Conservation (phyloP, 1,140 invertebrate species). For the Drosophila kikkawai region DNA sequence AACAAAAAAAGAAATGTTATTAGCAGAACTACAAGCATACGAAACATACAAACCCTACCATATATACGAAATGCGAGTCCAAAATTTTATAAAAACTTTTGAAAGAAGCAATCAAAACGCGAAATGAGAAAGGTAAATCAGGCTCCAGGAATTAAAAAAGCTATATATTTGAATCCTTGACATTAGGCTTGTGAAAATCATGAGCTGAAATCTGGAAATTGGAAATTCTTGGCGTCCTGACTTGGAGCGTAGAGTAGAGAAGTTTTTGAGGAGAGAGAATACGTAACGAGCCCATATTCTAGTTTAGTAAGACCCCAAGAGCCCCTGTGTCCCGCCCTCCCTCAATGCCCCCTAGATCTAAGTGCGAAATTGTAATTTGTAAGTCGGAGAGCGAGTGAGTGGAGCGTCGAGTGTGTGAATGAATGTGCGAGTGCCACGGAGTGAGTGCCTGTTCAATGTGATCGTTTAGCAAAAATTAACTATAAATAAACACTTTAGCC, state of each 20-base stretch:
- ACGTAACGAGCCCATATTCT: conserved; percentile 60
- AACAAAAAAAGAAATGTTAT: conserved; percentile 46
- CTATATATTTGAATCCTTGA: too few species aligned
- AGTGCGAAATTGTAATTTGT: conserved; percentile 76
- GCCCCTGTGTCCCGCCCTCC: neutral
- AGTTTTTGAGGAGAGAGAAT: conserved; percentile 47
- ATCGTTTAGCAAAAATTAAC: conserved; percentile 83
- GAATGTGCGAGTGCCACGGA: conserved; percentile 32
- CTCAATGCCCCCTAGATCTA: conserved; percentile 44
- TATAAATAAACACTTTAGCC: conserved; percentile 75
- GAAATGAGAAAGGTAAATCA: conserved; percentile 30
- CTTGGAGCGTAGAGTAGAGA: conserved; percentile 24
- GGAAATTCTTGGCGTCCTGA: neutral
- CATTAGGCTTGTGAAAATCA: neutral
- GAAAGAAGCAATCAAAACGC: conserved; percentile 73
- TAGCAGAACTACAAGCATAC: conserved; percentile 61
- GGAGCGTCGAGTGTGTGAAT: neutral
- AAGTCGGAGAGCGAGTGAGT: conserved; percentile 46
- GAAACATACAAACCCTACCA: conserved; percentile 21
- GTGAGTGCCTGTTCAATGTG: conserved; percentile 68
- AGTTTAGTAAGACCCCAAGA: conserved; percentile 35
- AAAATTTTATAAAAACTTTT: conserved; percentile 83
- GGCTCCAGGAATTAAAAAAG: neutral
- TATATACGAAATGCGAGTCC: conserved; percentile 80
- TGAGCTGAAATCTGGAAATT: conserved; percentile 6